These are phyloP conservation scores for Polylopha cassiicola DNA, from an alignment of 2,888 invertebrate species.

Conservation along the genomic window DNA sequence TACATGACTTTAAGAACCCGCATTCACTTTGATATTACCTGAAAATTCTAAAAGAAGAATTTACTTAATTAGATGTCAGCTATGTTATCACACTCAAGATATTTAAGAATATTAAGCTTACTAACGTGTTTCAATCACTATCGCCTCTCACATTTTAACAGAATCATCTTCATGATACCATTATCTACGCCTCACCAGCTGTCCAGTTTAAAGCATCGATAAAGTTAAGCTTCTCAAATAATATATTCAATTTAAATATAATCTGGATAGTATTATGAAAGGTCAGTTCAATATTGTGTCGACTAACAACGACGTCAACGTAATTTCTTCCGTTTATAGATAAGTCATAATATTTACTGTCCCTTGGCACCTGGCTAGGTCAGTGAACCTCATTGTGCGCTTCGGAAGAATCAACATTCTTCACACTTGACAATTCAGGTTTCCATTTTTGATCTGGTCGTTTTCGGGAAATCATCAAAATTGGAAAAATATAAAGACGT, in stretches of 20 bases:
- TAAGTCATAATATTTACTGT: slow-evolving; percentile 60
- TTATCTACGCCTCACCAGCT: slow-evolving; percentile 50
- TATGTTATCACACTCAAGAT: slow-evolving; percentile 2
- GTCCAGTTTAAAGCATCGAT: slow-evolving; percentile 43
- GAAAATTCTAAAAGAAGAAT: slow-evolving; percentile 1
- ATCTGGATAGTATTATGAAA: slow-evolving; percentile 63
- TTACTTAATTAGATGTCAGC: slow-evolving; percentile 6
- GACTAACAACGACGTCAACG: slow-evolving; percentile 52
- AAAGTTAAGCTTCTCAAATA: slow-evolving; percentile 48
- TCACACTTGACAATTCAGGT: too few species aligned
- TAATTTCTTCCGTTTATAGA: slow-evolving; percentile 68
- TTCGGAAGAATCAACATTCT: slow-evolving; percentile 33
- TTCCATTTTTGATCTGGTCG: slow-evolving; percentile 46
- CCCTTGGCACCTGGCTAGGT: slow-evolving; percentile 65
- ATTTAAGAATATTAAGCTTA: slow-evolving; percentile 12
- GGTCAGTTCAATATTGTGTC: slow-evolving; percentile 59
- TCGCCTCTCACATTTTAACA: slow-evolving; percentile 18
- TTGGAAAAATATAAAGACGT: slow-evolving; percentile 45
- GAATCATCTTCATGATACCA: slow-evolving; percentile 19
- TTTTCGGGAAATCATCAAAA: slow-evolving; percentile 37
- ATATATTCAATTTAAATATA: slow-evolving; percentile 45
- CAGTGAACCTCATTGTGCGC: slow-evolving; percentile 44
- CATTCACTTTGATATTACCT: too few species aligned
- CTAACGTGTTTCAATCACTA: slow-evolving; percentile 15
- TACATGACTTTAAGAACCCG: slow-evolving; percentile 27